Base-by-base conservation (phyloP, 2,113 vertebrate genomes). In the Picathartes gymnocephalus region DNA sequence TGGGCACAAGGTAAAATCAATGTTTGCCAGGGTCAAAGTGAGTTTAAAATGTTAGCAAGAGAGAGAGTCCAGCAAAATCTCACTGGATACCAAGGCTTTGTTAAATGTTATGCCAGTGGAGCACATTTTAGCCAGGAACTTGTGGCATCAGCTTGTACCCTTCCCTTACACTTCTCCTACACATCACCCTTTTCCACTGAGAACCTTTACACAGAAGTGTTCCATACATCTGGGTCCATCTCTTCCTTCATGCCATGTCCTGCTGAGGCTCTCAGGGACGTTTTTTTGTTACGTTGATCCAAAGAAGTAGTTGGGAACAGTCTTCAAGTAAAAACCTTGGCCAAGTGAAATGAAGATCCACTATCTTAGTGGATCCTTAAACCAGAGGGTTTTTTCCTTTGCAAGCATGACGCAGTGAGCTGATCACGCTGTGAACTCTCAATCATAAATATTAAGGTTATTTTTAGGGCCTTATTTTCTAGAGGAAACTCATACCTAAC, bases 161-260 rank as follows among this genome's bases (percentile, higher is more conserved):
- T 57, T 30, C 47, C 48, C 30, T 71, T 13, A 1, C 6, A 2
- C 15, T 57, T 64, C 56, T 66, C 45, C 40, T 51, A 12, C 39
- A 17, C 8, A 22, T 33, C 61, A 33, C 21, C 13, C 22, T 50
- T 66, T 40, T 31, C n/a, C 44, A 22, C 31, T 10, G 39, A 58
- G 50, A 51, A 48, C 7, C 2, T 4, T 40, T 0, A 19, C 11
- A 25, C 17, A 73, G 45, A 44, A 1, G 0, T 4, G 42, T 7
- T 48, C 47, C 51, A 14, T 16, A 31, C 50, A 62, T 10, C 33
- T 58, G 35, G 11, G 42, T 39, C 53, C n/a, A 23, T 40, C 42
- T 56, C 53, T 37, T 21, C 19, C 69, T 61, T 40, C 40, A 37
- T 73, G n/a, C 17, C 64, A 33, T 1, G 9, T 7, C 35, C 53